Percentiles rank a stretch among this genome's conserved stretches.
phyloP scores from a whole-genome alignment of 2,888 invertebrate species.

The Rosalia funebris region DNA sequence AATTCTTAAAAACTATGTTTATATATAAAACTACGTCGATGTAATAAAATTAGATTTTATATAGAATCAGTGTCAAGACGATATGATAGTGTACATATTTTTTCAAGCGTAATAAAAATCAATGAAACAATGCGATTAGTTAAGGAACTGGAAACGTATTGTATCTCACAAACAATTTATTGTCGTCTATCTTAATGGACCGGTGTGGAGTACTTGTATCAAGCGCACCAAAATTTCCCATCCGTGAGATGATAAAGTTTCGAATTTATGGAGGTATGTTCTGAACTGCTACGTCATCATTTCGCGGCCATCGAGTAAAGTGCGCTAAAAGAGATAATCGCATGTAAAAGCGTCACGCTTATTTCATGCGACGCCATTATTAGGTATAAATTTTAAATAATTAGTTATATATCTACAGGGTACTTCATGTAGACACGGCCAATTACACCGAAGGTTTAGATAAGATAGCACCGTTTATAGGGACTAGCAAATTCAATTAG shows the following conservation, averaged over 20 bases:
- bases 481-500: constrained; percentile 47
- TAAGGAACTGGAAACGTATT: constrained; percentile 7
- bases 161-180: constrained; percentile 6
- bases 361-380: constrained; percentile 6
- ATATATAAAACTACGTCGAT: too few species aligned
- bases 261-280: constrained; percentile 12
- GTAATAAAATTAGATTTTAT: too few species aligned
- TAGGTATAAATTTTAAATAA: constrained; percentile 28
- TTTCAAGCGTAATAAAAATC: too few species aligned
- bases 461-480: constrained; percentile 40
- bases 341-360: constrained; percentile 8
- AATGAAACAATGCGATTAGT: too few species aligned
- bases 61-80: too few species aligned
- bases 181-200: constrained; percentile 13
- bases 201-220: constrained; percentile 1
- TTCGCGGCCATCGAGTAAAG: neutral
- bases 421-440: constrained; percentile 38
- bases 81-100: too few species aligned
- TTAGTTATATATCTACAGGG: constrained; percentile 32
- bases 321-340: constrained; percentile 6
- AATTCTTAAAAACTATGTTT: too few species aligned
- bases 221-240: constrained; percentile 11
- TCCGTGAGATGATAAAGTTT: constrained; percentile 4
- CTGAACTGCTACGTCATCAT: neutral
- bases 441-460: constrained; percentile 42